Conservation (phyloP, 2,888 invertebrate species). For the Heliothis peltigera region DNA sequence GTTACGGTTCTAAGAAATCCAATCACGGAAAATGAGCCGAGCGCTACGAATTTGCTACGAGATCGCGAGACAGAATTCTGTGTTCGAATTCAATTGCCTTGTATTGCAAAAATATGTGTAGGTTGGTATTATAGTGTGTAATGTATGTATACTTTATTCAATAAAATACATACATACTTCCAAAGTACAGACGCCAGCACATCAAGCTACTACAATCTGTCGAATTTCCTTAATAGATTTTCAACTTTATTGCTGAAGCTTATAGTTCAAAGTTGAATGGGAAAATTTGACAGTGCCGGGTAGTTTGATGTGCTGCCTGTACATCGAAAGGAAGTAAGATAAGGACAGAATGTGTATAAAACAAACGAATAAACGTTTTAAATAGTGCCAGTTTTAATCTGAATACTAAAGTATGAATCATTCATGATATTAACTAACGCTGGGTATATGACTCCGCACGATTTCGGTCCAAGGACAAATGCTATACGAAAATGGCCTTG, state of each 20-base stretch:
- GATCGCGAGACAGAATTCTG: neutral
- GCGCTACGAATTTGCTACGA: constrained; percentile 12
- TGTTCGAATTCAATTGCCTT: neutral
- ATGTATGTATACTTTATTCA: too few relatives aligned
- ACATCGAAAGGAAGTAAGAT: constrained; percentile 42
- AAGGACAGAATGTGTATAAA: constrained; percentile 13
- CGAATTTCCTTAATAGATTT: too few relatives aligned
- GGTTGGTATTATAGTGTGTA: neutral
- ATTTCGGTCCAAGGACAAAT: constrained; percentile 35
- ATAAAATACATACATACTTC: too few relatives aligned
- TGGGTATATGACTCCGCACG: constrained; percentile 14
- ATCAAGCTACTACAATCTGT: too few relatives aligned
- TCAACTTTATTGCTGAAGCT: too few relatives aligned
- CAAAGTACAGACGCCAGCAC: too few relatives aligned
- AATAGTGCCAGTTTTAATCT: constrained; percentile 3
- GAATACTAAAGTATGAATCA: constrained; percentile 21
- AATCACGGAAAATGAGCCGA: neutral
- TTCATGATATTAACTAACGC: constrained; percentile 11
- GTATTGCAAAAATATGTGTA: neutral
- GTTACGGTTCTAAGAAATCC: constrained; percentile 20
- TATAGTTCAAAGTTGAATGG: too few relatives aligned
- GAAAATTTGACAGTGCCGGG: too few relatives aligned
- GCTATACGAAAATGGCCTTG: constrained; percentile 20
- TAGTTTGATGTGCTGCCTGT: too few relatives aligned
- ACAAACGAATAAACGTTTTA: constrained; percentile 4